Base-by-base conservation (phyloP, 2,888 invertebrate genomes). In the Frankliniella intonsa region DNA sequence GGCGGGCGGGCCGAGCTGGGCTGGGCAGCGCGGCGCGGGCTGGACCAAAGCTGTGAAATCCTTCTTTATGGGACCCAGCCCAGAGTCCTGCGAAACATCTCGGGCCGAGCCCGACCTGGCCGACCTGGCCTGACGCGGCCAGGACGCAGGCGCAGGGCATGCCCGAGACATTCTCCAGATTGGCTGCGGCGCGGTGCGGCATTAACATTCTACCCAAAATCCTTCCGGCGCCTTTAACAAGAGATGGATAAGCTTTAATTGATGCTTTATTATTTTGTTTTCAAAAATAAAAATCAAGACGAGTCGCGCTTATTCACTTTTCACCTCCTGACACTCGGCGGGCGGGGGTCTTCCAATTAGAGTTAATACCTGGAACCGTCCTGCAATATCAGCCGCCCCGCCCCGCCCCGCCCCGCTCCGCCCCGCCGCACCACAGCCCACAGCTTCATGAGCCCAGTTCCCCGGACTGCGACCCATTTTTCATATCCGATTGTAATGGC, bases 1-100 rank as follows among this genome's bases (percentile, higher is more conserved):
- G 38, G 38, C 38, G 55, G 8, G 55, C 55, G 55, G 8, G 55
- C 55, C 55, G 55, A 8, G 17, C 14, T 8, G 22, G 3, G 5
- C 62, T 17, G 19, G n/a, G 22, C 22, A 3, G 11, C 5, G 22
- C 69, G 11, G 3, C 11, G 69, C 22, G 69, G 69, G 11, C 22
- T 22, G 22, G 69, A 22, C 22, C 69, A 22, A 25, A 76, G 69
- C 69, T 76, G 69, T 76, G 69, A 76, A 76, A 76, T 76, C 69
- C 69, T 76, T 76, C 69, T 76, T 76, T 76, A 76, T 76, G 69
- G 69, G 38, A 38, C 38, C 38, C 19, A 11, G 12, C 38, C 38
- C 19, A 11, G 12, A 19, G 55, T 19, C 14, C 55, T 14, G 55
- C 55, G 55, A 14, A 19, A 14, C 5, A 19, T 14, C 55, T n/a